These are phyloP conservation scores for Oryzias javanicus DNA, from an alignment of 2,113 vertebrate genomes.

Conservation along the genomic window DNA sequence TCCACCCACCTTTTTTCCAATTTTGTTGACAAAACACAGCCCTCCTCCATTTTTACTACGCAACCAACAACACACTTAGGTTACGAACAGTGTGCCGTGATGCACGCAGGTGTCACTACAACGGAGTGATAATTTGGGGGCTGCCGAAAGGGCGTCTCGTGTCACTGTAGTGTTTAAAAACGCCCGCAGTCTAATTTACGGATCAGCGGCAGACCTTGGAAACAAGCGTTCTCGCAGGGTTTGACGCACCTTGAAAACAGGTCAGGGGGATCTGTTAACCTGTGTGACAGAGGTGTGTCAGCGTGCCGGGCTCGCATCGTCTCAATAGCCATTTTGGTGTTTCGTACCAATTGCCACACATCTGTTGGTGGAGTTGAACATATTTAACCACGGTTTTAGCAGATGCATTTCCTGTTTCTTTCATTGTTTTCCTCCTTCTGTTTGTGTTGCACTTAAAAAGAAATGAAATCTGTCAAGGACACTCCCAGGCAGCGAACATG, in stretches of 20 bases:
- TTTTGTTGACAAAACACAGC: slow-evolving; percentile 65
- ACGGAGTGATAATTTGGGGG: slow-evolving; percentile 6
- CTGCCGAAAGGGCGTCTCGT: slow-evolving; percentile 4
- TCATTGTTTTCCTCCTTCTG: slow-evolving; percentile 1
- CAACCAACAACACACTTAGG: slow-evolving; percentile 55
- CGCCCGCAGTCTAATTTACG: slow-evolving; percentile 7
- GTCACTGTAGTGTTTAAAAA: slow-evolving; percentile 6
- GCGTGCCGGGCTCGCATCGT: slow-evolving; percentile 19
- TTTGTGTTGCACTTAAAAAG: slow-evolving; percentile 10
- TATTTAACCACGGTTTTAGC: slow-evolving; percentile 28
- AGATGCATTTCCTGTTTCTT: slow-evolving; percentile 12
- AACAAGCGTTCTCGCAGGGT: background rate
- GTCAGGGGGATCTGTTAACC: slow-evolving; percentile 10
- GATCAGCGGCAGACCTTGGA: slow-evolving; percentile 1
- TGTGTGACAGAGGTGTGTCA: slow-evolving; percentile 37
- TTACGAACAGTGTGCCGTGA: slow-evolving; percentile 22
- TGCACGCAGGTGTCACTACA: slow-evolving; percentile 32
- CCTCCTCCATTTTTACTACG: slow-evolving; percentile 36
- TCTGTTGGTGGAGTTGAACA: slow-evolving; percentile 26
- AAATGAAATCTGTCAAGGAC: slow-evolving; percentile 32
- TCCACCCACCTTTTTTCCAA: slow-evolving; percentile 54
- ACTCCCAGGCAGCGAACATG: slow-evolving; percentile 13
- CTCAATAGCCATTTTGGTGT: slow-evolving; percentile 9
- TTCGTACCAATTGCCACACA: slow-evolving; percentile 25
- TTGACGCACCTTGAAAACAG: slow-evolving; percentile 18